Conservation (phyloP, 2,797 vertebrate species). For the Mergus octosetaceus region DNA sequence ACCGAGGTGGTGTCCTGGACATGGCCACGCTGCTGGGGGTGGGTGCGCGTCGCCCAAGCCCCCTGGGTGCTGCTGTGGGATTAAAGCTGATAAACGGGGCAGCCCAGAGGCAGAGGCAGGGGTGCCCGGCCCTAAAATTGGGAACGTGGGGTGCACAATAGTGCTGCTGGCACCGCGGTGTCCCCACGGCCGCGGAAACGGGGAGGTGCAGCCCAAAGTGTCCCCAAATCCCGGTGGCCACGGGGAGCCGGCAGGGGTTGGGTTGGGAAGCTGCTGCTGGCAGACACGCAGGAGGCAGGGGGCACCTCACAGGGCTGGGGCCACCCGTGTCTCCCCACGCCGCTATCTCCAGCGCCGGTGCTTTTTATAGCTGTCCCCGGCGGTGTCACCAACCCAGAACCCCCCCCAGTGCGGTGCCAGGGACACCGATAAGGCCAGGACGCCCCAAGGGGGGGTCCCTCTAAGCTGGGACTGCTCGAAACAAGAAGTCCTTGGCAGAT, state of each 20-base stretch:
- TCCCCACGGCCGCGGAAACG: not conserved
- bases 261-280: not conserved
- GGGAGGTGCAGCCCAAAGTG: not conserved
- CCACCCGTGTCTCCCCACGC: fast-evolving
- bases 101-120: not conserved
- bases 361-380: not conserved
- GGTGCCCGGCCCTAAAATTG: fast-evolving
- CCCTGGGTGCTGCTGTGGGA: not conserved
- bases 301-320: not conserved
- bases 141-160: fast-evolving
- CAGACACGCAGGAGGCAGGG: fast-evolving
- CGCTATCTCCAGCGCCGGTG: fast-evolving
- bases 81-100: not conserved
- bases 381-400: not conserved
- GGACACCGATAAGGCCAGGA: not conserved
- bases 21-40: not conserved
- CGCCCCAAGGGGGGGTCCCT: fast-evolving
- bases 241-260: fast-evolving
- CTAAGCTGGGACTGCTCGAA: not conserved
- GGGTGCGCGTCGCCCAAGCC: fast-evolving
- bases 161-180: fast-evolving
- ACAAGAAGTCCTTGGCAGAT: not conserved
- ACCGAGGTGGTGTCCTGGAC: not conserved
- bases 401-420: fast-evolving
- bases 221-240: fast-evolving